These are phyloP conservation scores for Drosophila suboccidentalis DNA, from an alignment of 2,888 invertebrate species.

Conservation along the genomic window DNA sequence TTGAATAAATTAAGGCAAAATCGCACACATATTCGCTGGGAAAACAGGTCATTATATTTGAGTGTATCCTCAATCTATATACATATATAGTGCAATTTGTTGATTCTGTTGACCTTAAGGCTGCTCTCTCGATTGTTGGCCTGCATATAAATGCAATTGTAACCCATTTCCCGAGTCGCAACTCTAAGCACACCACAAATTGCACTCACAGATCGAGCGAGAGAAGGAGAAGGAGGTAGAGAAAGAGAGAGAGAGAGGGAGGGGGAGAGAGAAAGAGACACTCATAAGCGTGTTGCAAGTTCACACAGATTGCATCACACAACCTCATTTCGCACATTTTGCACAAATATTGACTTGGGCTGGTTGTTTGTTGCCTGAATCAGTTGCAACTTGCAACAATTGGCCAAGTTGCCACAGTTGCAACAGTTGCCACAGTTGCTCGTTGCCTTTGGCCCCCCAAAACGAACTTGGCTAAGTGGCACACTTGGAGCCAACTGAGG, in stretches of 20 bases:
- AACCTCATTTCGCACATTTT: constrained; percentile 65
- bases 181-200: constrained; percentile 43
- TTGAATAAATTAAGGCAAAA: no score
- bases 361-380: constrained; percentile 29
- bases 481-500: constrained; percentile 54
- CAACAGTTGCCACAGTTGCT: constrained; percentile 41
- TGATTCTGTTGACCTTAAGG: constrained; percentile 47
- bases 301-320: constrained; percentile 70
- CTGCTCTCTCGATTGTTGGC: constrained; percentile 18
- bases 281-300: constrained; percentile 50
- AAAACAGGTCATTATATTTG: neutral
- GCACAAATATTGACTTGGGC: constrained; percentile 74
- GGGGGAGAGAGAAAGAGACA: neutral
- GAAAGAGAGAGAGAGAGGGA: neutral
- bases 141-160: constrained; percentile 56
- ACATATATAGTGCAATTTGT: constrained; percentile 22
- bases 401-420: constrained; percentile 38
- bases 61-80: constrained; percentile 2
- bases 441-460: constrained; percentile 61
- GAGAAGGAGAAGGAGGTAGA: neutral
- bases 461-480: constrained; percentile 71
- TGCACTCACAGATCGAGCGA: constrained; percentile 9
- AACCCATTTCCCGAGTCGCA: constrained; percentile 27
- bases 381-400: constrained; percentile 19
- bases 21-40: neutral